A percentile compares a stretch with the other conserved stretches of the same genome.
These are phyloP conservation scores for Percina caprodes DNA, from an alignment of 2,113 vertebrate species.

Conservation along the genomic window DNA sequence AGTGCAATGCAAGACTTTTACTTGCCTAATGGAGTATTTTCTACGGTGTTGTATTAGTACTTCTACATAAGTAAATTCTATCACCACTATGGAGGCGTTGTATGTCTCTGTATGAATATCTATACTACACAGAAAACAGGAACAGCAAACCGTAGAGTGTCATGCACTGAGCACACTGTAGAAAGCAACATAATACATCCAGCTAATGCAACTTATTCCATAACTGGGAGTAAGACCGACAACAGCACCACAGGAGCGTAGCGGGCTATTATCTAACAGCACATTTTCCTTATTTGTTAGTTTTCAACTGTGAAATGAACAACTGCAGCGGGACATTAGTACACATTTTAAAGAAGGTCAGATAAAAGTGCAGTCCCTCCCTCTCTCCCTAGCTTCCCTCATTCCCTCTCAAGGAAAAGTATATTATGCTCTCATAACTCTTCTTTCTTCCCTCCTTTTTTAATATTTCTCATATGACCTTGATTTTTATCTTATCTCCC, in stretches of 20 bases:
- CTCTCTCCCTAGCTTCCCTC: conserved; percentile 16
- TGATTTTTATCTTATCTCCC: conserved; percentile 29
- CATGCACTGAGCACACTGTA: conserved; percentile 20
- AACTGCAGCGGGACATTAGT: conserved; percentile 43
- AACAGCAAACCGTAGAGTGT: neutral
- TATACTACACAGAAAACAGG: neutral
- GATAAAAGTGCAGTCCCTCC: conserved; percentile 44
- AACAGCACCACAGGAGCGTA: conserved; percentile 17
- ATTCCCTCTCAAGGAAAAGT: conserved; percentile 49
- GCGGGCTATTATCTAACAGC: conserved; percentile 30
- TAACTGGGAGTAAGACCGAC: conserved; percentile 44
- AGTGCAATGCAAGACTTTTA: neutral
- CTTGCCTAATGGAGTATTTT: neutral
- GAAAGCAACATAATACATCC: conserved; percentile 20
- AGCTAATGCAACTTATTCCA: conserved; percentile 39
- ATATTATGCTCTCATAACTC: conserved; percentile 44
- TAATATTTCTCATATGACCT: conserved; percentile 58
- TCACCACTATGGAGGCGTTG: neutral
- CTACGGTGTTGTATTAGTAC: neutral
- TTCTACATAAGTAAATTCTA: neutral
- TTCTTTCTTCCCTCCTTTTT: conserved; percentile 21
- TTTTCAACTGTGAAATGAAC: conserved; percentile 65
- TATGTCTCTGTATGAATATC: neutral
- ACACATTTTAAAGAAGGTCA: conserved; percentile 63
- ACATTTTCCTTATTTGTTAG: conserved; percentile 59